Evolutionary conservation across 2,888 invertebrate genomes (phyloP), one percentile per base, ranked within the genome.

Genomic region (Nysson spinosus): DNA sequence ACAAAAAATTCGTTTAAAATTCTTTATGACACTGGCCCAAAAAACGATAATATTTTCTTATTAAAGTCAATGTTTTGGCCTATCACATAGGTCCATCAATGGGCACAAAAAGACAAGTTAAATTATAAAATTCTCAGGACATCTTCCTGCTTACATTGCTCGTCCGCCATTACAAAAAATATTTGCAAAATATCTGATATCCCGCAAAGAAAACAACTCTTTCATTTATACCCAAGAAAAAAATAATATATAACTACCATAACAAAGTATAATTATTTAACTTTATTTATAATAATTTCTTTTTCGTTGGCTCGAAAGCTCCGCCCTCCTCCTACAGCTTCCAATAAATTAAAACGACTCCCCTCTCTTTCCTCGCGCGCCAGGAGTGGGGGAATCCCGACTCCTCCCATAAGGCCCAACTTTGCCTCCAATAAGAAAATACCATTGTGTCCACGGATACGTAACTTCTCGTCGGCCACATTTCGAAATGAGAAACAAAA

Each of bases 211-310:
- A 39, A 24, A 28, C 6, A 20, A 19, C 34, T 14, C 20, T 42
- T 6, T 20, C 47, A 24, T 20, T 2, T 17, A 16, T 40, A 64
- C 37, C 26, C 14, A 19, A 39, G 32, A 43, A 58, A 46, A 67
- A 17, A 44, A 67, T 64, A 64, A 66, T 65, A 49, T 65, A 47
- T 49, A 65, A 67, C 67, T 67, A 64, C 66, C 47, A 58, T 67
- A 68, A 68, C 67, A 66, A 66, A 68, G 60, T 68, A 68, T 66
- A 68, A 68, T 68, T 60, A 55, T 66, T 68, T 55, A 68, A 68
- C 67, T 68, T 68, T 66, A 66, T 68, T 66, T 66, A 68, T 65
- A 68, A 68, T 68, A 66, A 65, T 67, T 55, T 68, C 66, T n/a
- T n/a, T n/a, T n/a, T n/a, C n/a, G n/a, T n/a, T n/a, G 60, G 50